phyloP scores from a whole-genome alignment of 2,113 vertebrate genomes.

The Dicaeum eximium region DNA sequence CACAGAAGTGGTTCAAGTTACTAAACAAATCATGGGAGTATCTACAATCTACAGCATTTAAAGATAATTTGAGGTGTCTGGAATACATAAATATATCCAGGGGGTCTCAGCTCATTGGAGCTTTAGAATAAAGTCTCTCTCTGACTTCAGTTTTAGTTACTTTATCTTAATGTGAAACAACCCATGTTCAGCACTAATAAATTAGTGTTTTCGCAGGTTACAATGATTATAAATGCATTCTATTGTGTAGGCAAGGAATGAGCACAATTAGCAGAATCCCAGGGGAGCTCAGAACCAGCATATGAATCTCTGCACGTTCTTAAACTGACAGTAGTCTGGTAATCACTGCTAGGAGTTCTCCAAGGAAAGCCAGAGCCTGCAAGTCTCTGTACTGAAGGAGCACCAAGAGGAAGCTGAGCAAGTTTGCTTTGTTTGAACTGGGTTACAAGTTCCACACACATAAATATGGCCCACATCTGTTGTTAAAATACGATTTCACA shows the following conservation, averaged over 20 bases:
- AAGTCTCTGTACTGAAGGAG: background rate
- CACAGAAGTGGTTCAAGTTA: background rate
- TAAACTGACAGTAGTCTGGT: slow-evolving; percentile 1
- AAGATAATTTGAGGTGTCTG: background rate
- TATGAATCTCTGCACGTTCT: slow-evolving; percentile 11
- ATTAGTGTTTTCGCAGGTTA: slow-evolving; percentile 2
- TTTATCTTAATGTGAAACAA: slow-evolving; percentile 15
- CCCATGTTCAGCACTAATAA: background rate
- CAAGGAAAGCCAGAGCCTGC: background rate
- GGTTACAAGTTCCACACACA: background rate
- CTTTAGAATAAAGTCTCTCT: background rate
- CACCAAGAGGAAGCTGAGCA: background rate
- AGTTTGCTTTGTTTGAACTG: background rate
- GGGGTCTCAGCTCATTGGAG: background rate
- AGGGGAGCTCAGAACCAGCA: background rate
- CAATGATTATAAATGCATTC: slow-evolving; percentile 22
- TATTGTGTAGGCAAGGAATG: background rate
- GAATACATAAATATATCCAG: background rate
- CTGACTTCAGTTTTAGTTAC: slow-evolving; percentile 8
- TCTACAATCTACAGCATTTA: background rate
- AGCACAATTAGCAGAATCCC: slow-evolving; percentile 7
- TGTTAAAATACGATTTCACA: background rate
- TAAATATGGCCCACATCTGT: background rate
- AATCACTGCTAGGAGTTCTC: background rate
- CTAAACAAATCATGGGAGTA: background rate